Percentiles rank a stretch among this genome's conserved stretches.
Evolutionary conservation across 2,113 vertebrate species (phyloP).

Genomic region (Megaptera novaeangliae): DNA sequence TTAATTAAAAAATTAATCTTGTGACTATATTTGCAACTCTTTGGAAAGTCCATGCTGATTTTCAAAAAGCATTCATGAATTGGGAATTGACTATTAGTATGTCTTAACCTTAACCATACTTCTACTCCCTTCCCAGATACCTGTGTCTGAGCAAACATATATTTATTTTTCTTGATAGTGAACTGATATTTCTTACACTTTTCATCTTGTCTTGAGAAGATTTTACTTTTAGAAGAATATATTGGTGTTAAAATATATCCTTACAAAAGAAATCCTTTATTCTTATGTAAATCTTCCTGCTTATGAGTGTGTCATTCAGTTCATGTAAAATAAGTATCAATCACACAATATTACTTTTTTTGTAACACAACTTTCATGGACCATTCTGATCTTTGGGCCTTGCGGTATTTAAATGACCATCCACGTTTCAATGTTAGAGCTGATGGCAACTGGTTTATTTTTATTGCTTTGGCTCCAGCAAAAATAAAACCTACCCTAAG

Average conservation of each 20-base stretch:
- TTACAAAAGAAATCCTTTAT: neutral
- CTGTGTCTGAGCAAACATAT: neutral
- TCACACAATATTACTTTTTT: neutral
- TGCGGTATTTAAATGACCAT: neutral
- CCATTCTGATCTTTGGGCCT: neutral
- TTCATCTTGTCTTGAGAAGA: neutral
- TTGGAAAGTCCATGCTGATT: neutral
- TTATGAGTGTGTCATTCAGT: neutral
- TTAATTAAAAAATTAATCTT: neutral
- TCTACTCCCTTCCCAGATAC: neutral
- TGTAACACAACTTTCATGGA: neutral
- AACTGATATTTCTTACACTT: neutral
- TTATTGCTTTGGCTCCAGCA: constrained; percentile 20
- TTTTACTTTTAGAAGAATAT: neutral
- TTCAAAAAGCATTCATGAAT: neutral
- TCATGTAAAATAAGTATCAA: neutral
- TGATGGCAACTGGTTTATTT: constrained; percentile 1
- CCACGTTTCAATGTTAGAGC: neutral
- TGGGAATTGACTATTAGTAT: neutral
- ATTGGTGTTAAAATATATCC: neutral
- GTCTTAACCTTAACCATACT: neutral
- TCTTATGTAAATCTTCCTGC: neutral
- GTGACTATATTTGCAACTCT: neutral
- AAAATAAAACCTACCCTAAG: constrained; percentile 54
- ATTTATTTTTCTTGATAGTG: neutral